These are phyloP conservation scores for Deroplatys truncata DNA, from an alignment of 2,888 invertebrate species.

Conservation along the genomic window DNA sequence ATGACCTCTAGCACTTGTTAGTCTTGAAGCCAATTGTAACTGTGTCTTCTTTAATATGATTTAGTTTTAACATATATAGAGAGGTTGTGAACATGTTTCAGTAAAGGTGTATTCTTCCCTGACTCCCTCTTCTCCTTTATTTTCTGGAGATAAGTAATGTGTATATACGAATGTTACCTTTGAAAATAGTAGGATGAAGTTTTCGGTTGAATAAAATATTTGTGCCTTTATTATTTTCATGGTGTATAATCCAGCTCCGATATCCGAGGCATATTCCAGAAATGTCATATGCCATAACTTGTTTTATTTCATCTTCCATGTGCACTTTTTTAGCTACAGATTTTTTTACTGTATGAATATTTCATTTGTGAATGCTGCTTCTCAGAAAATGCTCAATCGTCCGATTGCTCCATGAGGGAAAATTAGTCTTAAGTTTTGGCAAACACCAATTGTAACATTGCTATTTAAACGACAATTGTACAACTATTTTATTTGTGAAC, in stretches of 20 bases:
- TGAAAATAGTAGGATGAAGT: constrained; percentile 18
- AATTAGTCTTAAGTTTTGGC: not conserved
- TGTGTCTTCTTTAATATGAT: not conserved
- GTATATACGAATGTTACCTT: not conserved
- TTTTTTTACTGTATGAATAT: not conserved
- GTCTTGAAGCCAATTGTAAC: not conserved
- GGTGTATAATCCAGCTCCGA: constrained; percentile 20
- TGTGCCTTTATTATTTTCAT: constrained; percentile 29
- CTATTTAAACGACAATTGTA: not conserved
- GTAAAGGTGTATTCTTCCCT: not conserved
- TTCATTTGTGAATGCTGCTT: not conserved
- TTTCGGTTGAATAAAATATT: constrained; percentile 24
- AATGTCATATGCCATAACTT: constrained; percentile 26
- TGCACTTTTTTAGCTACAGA: not conserved
- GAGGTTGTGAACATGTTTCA: constrained; percentile 10
- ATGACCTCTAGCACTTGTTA: not conserved
- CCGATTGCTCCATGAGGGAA: not conserved
- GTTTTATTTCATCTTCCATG: not conserved
- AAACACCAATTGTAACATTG: not conserved
- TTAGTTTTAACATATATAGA: constrained; percentile 6
- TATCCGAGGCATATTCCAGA: constrained; percentile 14
- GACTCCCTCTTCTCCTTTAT: not conserved
- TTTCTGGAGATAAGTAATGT: not conserved
- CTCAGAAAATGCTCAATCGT: not conserved
- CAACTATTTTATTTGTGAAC: not conserved